Percentiles rank a stretch among this genome's conserved stretches.
These are phyloP conservation scores for Zosterops borbonicus DNA, from an alignment of 2,113 vertebrate genomes.

Conservation along the genomic window DNA sequence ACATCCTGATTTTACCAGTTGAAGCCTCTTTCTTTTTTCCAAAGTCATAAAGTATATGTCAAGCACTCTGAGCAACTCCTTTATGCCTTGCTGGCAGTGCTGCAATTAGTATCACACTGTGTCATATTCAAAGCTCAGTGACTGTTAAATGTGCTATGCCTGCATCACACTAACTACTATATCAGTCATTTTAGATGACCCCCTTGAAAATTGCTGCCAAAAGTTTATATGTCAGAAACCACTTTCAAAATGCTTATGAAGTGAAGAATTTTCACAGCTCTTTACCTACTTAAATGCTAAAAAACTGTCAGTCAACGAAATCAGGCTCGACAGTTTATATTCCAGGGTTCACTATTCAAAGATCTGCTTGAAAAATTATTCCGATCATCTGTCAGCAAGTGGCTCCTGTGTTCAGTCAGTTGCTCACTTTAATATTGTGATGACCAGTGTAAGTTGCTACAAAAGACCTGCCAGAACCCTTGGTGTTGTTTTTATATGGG, in stretches of 20 bases:
- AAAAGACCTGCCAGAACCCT: background rate
- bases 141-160: constrained; percentile 64
- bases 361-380: constrained; percentile 66
- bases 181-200: constrained; percentile 76
- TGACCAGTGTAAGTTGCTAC: constrained; percentile 11
- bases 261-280: constrained; percentile 70
- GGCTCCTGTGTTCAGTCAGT: constrained; percentile 46
- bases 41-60: constrained; percentile 49
- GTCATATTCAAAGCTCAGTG: constrained; percentile 49
- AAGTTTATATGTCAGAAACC: constrained; percentile 76
- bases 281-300: constrained; percentile 66
- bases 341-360: constrained; percentile 41
- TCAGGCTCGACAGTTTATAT: constrained; percentile 49
- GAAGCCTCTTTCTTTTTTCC: constrained; percentile 36
- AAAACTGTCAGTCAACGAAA: constrained; percentile 73
- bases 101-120: constrained; percentile 66
- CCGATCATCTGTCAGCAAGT: constrained; percentile 48
- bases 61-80: constrained; percentile 21
- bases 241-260: constrained; percentile 72
- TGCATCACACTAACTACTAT: constrained; percentile 59
- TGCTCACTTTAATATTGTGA: constrained; percentile 52
- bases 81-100: constrained; percentile 41
- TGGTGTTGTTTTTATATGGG: background rate
- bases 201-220: constrained; percentile 78
- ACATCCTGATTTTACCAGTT: constrained; percentile 16